Evolutionary conservation across 2,113 vertebrate species (phyloP), one percentile per base, ranked within the genome.

Genomic region (Colius striatus): DNA sequence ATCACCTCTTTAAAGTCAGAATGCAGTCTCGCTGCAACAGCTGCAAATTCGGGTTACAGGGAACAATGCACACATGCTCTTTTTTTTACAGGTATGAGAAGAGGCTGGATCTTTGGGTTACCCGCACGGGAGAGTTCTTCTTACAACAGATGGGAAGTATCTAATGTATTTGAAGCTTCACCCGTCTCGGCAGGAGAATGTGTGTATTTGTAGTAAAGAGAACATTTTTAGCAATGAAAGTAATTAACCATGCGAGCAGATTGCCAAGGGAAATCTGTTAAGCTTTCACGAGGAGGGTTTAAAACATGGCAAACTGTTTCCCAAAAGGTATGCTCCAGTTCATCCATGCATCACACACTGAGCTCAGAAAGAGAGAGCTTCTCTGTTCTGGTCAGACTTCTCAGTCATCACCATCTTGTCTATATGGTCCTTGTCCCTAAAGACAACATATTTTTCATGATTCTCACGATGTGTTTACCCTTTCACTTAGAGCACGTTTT

Each of bases 161-260:
- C 47, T 58, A 48, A 36, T 20, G 34, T n/a, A 62, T 55, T 22
- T 32, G 38, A 80, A 83, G 68, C 67, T 83, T 90, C 61, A 77
- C 19, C 1, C 0, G 0, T 60, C 63, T 92, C 1, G 0, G 20
- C 78, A 91, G 60, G 60, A 71, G 91, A 77, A 91, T 0, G 0
- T 92, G 88, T 92, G 88, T 80, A 88, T 55, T 83, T 71, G 68
- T 74, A 86, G 82, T 92, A 91, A 88, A 84, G 66, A 87, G 70
- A 87, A 74, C 25, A 60, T 48, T 95, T 96, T 95, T 93, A 93
- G 88, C 79, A 81, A 43, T 2, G 15, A 92, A 9, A 6, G 38
- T 81, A 91, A 88, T 88, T 84, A 92, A 61, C 27, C 10, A 63
- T 34, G 51, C 0, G 0, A 95, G 90, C 79, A 88, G 90, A 95